Conservation (phyloP, 2,888 invertebrate species). For the Keiferia lycopersicella region DNA sequence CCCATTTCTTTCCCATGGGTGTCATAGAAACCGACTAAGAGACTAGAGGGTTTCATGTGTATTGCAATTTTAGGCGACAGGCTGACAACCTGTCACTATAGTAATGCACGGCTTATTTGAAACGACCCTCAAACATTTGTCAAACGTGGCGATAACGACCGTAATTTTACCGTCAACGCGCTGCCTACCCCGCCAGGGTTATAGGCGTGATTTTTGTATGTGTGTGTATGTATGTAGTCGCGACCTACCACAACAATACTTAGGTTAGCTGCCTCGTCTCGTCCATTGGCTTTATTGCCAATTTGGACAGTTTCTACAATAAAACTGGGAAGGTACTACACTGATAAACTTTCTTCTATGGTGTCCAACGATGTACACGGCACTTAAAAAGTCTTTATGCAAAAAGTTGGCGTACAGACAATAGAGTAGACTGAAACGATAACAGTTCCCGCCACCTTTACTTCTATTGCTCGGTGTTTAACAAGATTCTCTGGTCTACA, state of each 20-base stretch:
- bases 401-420: neutral
- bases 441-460: slow-evolving; percentile 1
- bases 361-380: neutral
- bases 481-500: neutral
- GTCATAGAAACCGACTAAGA: too few relatives aligned
- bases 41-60: too few relatives aligned
- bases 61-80: too few relatives aligned
- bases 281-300: neutral
- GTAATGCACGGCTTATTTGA: too few relatives aligned
- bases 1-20: too few relatives aligned
- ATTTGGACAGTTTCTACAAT: neutral
- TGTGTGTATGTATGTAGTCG: too few relatives aligned
- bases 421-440: neutral
- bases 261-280: neutral
- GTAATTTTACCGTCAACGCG: too few relatives aligned
- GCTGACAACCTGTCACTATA: too few relatives aligned
- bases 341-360: neutral
- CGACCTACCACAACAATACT: neutral
- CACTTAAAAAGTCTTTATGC: slow-evolving; percentile 2
- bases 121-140: too few relatives aligned
- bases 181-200: too few relatives aligned
- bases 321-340: neutral
- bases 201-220: too few relatives aligned
- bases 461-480: neutral
- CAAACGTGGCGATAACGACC: too few relatives aligned